phyloP scores from a whole-genome alignment of 2,797 vertebrate species.

The Benthosema pterotum region DNA sequence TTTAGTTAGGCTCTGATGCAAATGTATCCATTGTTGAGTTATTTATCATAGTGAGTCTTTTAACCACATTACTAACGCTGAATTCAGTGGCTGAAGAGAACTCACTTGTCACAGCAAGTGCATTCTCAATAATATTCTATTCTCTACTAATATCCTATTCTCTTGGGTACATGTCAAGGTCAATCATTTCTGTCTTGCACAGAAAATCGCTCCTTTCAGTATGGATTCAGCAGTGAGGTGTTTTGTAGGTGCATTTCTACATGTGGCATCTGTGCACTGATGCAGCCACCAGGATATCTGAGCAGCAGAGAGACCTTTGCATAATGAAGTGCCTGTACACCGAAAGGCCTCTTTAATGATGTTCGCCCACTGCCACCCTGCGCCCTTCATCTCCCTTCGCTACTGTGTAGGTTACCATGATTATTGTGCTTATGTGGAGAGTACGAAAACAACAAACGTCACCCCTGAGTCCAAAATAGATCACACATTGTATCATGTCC shows the following conservation, averaged over 20 bases:
- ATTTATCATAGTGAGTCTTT: neutral
- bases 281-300: conserved; percentile 4
- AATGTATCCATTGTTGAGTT: neutral
- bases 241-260: neutral
- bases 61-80: neutral
- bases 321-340: conserved; percentile 50
- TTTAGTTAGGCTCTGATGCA: neutral
- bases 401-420: conserved; percentile 36
- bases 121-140: conserved; percentile 21
- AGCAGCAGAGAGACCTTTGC: conserved; percentile 37
- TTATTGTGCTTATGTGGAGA: conserved; percentile 32
- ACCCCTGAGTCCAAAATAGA: conserved; percentile 27
- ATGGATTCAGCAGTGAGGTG: conserved; percentile 4
- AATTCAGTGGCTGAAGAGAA: neutral
- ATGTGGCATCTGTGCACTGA: conserved; percentile 12
- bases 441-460: conserved; percentile 18
- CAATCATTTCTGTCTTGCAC: conserved; percentile 44
- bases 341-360: conserved; percentile 46
- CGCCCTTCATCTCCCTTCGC: conserved; percentile 41
- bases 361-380: conserved; percentile 33
- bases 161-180: conserved; percentile 25
- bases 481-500: neutral
- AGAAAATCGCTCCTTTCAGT: conserved; percentile 31
- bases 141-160: conserved; percentile 19
- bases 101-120: neutral